Evolutionary conservation across 2,113 vertebrate genomes (phyloP), one percentile per base, ranked within the genome.

Genomic region (Micromys minutus): DNA sequence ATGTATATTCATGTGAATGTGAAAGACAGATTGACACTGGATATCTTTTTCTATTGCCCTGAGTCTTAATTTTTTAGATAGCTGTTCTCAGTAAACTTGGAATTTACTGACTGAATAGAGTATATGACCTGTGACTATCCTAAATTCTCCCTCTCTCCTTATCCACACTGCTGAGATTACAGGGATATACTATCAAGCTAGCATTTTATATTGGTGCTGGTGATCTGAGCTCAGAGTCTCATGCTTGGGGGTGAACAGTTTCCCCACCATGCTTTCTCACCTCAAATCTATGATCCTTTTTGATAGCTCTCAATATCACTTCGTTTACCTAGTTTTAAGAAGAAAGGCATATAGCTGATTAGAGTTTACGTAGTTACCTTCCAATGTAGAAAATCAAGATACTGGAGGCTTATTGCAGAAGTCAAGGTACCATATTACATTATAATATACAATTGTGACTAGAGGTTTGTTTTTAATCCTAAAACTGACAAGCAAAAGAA

Each of bases 361-460:
- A 65, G 87, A 75, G 74, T 90, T 76, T 75, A 71, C 42, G 17
- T 80, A 59, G 76, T 79, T 59, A 84, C 45, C 63, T 61, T 47
- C 45, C 65, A 90, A 86, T 71, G 88, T 47, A 45, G 26, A 88
- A 59, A 90, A 90, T 36, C 16, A 71, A 94, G 72, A 84, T 1
- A 69, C 15, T 45, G 34, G 86, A 89, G 19, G 16, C 26, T 94
- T 94, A 72, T 69, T 92, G 36, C 45, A 88, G 91, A 96, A 92
- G 39, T 39, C 59, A 92, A 80, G 59, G 16, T 5, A 9, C 47
- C 47, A 3, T 36, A 61, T 36, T 57, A 15, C 13, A n/a, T 76
- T 87, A 5, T 1, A 59, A 85, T 79, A 17, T 75, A 65, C 75
- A 47, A 84, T 16, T 94, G 45, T 88, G 55, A 86, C 26, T 72